Evolutionary conservation across 2,888 invertebrate genomes (phyloP).

Genomic region (Agriotes lineatus): DNA sequence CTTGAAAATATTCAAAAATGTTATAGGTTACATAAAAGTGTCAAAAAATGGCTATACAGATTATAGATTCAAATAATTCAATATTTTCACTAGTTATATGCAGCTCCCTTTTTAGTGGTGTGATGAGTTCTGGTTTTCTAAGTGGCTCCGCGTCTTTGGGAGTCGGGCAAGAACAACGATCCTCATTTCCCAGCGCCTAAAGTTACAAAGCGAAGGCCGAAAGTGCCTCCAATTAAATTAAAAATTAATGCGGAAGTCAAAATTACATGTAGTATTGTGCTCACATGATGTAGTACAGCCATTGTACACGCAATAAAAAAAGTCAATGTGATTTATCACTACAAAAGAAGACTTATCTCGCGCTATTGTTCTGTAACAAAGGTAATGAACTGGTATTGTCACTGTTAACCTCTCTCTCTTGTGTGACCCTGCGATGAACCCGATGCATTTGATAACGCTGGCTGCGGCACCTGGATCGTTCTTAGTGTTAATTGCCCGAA

Average conservation of each 20-base stretch:
- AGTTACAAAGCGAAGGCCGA: background rate
- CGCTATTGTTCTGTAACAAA: conserved; percentile 53
- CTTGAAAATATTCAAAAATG: too few relatives aligned
- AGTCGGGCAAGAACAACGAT: too few relatives aligned
- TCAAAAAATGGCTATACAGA: too few relatives aligned
- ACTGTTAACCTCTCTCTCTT: conserved; percentile 37
- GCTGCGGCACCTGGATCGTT: conserved; percentile 2
- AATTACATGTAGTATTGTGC: conserved; percentile 49
- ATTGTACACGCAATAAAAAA: conserved; percentile 50
- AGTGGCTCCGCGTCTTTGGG: too few relatives aligned
- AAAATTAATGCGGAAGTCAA: conserved; percentile 51
- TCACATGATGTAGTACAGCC: conserved; percentile 42
- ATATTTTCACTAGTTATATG: too few relatives aligned
- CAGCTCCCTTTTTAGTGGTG: too few relatives aligned
- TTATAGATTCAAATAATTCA: too few relatives aligned
- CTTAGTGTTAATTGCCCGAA: conserved; percentile 14
- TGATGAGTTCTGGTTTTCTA: too few relatives aligned
- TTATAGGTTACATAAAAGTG: too few relatives aligned
- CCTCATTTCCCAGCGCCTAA: background rate
- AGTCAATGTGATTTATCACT: conserved; percentile 52
- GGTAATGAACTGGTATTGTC: conserved; percentile 49
- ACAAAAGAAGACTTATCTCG: conserved; percentile 54
- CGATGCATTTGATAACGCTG: conserved; percentile 33
- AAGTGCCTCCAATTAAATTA: conserved; percentile 34
- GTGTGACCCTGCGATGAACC: conserved; percentile 36